These are phyloP conservation scores for Trachelus troglodyta DNA, from an alignment of 2,888 invertebrate species.

Conservation along the genomic window DNA sequence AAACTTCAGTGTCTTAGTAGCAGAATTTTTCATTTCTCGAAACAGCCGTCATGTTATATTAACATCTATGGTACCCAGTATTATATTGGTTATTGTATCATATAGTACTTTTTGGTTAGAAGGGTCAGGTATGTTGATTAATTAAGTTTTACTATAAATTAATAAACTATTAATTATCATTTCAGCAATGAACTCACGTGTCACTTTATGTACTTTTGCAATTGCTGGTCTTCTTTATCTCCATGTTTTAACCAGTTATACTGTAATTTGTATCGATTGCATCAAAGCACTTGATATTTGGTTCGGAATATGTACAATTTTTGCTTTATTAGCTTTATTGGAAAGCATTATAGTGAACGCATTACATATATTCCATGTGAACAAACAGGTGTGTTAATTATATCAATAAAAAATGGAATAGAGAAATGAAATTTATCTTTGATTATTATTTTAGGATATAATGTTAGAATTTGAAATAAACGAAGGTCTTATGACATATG, in stretches of 20 bases:
- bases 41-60: conserved; percentile 36
- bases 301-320: conserved; percentile 11
- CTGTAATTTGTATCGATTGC: too few species aligned
- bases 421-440: neutral
- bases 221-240: conserved; percentile 11
- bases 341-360: conserved; percentile 5
- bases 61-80: conserved; percentile 38
- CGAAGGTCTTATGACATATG: neutral
- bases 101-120: conserved; percentile 42
- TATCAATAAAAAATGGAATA: neutral
- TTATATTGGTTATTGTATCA: conserved; percentile 35
- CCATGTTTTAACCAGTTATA: neutral
- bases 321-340: conserved; percentile 4
- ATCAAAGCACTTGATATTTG: conserved; percentile 16
- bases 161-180: neutral
- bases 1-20: conserved; percentile 42
- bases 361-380: neutral
- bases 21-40: conserved; percentile 39
- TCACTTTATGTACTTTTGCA: conserved; percentile 5
- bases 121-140: conserved; percentile 9
- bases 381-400: neutral
- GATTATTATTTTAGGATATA: neutral
- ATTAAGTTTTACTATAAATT: neutral
- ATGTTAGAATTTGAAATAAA: neutral
- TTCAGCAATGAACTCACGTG: conserved; percentile 5